Percentiles rank a stretch among this genome's conserved stretches.
Evolutionary conservation across 2,888 invertebrate species (phyloP).

Genomic region (Cantharis flavilabris): DNA sequence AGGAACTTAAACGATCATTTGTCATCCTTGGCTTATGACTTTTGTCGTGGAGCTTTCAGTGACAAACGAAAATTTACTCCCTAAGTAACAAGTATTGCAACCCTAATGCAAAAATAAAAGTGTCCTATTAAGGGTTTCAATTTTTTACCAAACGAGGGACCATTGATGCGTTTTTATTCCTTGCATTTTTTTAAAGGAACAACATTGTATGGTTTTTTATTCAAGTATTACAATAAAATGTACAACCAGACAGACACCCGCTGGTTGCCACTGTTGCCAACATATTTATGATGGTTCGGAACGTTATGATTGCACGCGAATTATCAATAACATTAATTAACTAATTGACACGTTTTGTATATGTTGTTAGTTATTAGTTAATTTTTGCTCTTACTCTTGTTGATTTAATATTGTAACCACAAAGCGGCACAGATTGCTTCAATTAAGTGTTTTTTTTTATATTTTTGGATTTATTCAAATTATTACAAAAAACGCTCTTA

Average conservation of each 20-base stretch:
- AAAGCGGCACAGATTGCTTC: background rate
- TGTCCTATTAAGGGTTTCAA: background rate
- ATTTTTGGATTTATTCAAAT: background rate
- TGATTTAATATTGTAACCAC: background rate
- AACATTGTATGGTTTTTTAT: slow-evolving; percentile 5
- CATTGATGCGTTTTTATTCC: background rate
- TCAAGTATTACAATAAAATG: slow-evolving; percentile 8
- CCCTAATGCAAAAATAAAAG: background rate
- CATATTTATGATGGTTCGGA: slow-evolving; percentile 43
- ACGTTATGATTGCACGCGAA: slow-evolving; percentile 49
- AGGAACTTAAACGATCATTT: slow-evolving; percentile 51
- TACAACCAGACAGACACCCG: slow-evolving; percentile 45
- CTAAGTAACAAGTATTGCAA: background rate
- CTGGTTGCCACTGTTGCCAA: slow-evolving; percentile 48
- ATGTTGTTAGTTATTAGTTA: slow-evolving; percentile 30
- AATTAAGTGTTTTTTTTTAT: background rate
- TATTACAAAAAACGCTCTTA: background rate
- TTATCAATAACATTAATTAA: slow-evolving; percentile 58
- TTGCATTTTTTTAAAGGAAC: background rate
- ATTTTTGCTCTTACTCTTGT: background rate
- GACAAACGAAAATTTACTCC: background rate
- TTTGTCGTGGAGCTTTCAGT: slow-evolving; percentile 19
- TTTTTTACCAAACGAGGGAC: background rate
- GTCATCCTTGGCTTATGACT: slow-evolving; percentile 52
- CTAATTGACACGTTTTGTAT: slow-evolving; percentile 52